Conservation (phyloP, 2,113 vertebrate genomes). For the Poeciliopsis turrubarensis region DNA sequence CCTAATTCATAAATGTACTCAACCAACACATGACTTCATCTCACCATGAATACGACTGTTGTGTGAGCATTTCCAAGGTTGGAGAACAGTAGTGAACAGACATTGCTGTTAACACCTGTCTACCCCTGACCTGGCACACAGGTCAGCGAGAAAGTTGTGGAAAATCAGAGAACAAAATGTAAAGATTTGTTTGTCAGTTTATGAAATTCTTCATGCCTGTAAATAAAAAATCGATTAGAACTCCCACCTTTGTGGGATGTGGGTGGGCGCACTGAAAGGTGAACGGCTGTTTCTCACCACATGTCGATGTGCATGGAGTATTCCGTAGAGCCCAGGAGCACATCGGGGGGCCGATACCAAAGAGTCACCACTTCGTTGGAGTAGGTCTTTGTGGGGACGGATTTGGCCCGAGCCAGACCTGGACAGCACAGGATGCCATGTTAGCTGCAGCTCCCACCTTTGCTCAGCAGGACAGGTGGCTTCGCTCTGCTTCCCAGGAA, state of each 20-base stretch:
- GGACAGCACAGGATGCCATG: conserved; percentile 18
- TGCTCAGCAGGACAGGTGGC: neutral
- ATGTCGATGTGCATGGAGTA: conserved; percentile 97
- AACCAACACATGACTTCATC: no score
- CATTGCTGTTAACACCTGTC: no score
- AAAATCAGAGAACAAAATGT: no score
- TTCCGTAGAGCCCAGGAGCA: conserved; percentile 93
- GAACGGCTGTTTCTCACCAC: conserved; percentile 83
- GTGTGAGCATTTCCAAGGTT: no score
- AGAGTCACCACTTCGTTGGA: conserved; percentile 97
- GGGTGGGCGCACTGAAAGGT: no score
- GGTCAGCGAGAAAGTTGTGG: no score
- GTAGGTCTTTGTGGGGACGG: conserved; percentile 95
- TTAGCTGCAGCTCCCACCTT: neutral
- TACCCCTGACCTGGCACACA: no score
- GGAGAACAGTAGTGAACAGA: no score
- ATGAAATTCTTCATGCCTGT: neutral
- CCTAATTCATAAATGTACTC: no score
- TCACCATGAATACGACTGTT: no score
- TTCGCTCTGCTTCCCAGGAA: neutral
- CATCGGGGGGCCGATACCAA: conserved; percentile 96
- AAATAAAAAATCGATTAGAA: neutral
- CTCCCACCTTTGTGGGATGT: neutral
- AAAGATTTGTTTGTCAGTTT: neutral
- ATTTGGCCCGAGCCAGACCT: conserved; percentile 95